Conservation (phyloP, 2,888 invertebrate genomes). For the Pseudococcus viburni region DNA sequence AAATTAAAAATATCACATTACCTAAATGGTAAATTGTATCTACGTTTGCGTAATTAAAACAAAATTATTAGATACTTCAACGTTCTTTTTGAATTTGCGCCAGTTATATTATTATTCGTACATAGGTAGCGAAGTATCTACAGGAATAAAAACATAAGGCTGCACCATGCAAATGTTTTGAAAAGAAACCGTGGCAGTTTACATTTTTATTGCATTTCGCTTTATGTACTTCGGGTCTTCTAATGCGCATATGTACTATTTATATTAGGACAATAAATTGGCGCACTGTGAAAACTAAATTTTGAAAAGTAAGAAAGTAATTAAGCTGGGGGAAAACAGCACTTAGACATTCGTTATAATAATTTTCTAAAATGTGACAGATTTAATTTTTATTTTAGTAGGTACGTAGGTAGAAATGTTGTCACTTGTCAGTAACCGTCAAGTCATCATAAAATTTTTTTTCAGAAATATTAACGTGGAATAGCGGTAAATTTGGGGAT, state of each 20-base stretch:
- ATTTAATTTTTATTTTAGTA: not conserved
- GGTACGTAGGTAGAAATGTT: not conserved
- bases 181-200: not conserved
- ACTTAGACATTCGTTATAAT: not conserved
- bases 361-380: not conserved
- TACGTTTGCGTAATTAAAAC: conserved; percentile 24
- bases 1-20: not conserved
- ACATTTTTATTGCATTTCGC: conserved; percentile 27
- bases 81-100: conserved; percentile 7
- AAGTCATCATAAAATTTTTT: not conserved
- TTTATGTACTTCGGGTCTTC: not conserved
- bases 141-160: not conserved
- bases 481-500: too few relatives aligned
- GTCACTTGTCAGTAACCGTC: not conserved
- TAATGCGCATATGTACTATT: not conserved
- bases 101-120: conserved; percentile 31
- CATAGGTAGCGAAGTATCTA: not conserved
- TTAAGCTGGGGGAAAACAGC: not conserved
- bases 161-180: not conserved
- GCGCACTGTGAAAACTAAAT: not conserved
- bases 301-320: conserved; percentile 33
- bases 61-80: not conserved
- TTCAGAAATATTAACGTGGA: too few relatives aligned
- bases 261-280: conserved; percentile 5
- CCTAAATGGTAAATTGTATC: not conserved